Conservation (phyloP, 1,140 invertebrate species). For the Scaptomyza graminum region DNA sequence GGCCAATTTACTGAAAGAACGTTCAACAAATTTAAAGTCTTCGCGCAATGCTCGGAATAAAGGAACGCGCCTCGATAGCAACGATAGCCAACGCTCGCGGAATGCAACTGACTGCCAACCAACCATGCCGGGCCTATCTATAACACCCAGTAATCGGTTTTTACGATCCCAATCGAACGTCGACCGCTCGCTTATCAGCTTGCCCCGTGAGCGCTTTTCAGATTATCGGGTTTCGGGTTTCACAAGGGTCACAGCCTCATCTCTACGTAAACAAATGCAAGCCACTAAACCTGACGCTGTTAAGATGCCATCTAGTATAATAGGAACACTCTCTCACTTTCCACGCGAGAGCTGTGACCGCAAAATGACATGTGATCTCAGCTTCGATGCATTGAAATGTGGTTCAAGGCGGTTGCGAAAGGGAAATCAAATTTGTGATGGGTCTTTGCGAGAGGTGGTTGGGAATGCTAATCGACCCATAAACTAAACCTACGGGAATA, state of each 20-base stretch:
- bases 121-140: conserved; percentile 54
- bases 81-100: conserved; percentile 51
- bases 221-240: conserved; percentile 70
- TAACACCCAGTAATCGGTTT: conserved; percentile 36
- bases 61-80: conserved; percentile 32
- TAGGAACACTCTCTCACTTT: neutral
- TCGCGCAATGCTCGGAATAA: conserved; percentile 9
- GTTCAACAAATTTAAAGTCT: conserved; percentile 34
- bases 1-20: conserved; percentile 46
- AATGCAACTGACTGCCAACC: conserved; percentile 62
- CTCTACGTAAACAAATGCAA: conserved; percentile 25
- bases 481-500: neutral
- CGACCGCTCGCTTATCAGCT: conserved; percentile 55
- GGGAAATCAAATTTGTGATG: neutral
- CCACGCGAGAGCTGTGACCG: conserved; percentile 2
- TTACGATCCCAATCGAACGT: conserved; percentile 16
- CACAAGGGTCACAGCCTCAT: conserved; percentile 53
- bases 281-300: neutral
- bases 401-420: neutral
- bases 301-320: neutral
- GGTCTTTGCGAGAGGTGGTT: neutral
- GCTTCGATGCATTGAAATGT: too few species aligned
- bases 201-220: conserved; percentile 5
- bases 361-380: conserved; percentile 9
- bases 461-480: neutral